phyloP scores from a whole-genome alignment of 2,888 invertebrate species.

The Heteropelma amictum region DNA sequence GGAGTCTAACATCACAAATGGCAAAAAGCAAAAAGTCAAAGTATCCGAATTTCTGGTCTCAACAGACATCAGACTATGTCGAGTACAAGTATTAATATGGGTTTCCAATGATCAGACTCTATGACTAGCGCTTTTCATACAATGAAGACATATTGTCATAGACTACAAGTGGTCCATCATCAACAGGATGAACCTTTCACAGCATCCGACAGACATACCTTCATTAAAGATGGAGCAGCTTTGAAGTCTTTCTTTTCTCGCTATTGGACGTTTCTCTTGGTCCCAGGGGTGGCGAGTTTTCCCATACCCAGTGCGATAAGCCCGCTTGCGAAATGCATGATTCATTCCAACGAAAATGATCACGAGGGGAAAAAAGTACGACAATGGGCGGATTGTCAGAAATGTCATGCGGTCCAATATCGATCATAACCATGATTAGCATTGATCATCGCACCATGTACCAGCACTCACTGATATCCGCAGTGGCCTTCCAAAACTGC shows the following conservation, averaged over 20 bases:
- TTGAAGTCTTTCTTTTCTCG: background rate
- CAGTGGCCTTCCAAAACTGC: too few species aligned
- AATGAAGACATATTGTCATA: background rate
- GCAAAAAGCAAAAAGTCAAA: conserved; percentile 59
- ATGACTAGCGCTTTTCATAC: background rate
- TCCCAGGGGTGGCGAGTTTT: background rate
- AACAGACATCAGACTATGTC: background rate
- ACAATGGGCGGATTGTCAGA: background rate
- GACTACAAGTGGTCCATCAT: background rate
- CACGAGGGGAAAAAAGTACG: background rate
- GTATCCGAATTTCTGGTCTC: conserved; percentile 44
- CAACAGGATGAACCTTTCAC: background rate
- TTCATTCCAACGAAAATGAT: conserved; percentile 3
- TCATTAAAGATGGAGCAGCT: background rate
- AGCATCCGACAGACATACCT: background rate
- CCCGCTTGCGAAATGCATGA: conserved; percentile 4
- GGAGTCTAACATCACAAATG: background rate
- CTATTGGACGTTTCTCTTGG: background rate
- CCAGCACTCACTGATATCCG: background rate
- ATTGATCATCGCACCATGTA: background rate
- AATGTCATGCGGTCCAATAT: background rate
- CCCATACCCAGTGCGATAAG: background rate
- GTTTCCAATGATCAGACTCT: background rate
- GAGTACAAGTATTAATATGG: background rate
- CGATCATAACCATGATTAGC: background rate